Evolutionary conservation across 2,888 invertebrate species (phyloP), one percentile per base, ranked within the genome.

Genomic region (Syritta pipiens): DNA sequence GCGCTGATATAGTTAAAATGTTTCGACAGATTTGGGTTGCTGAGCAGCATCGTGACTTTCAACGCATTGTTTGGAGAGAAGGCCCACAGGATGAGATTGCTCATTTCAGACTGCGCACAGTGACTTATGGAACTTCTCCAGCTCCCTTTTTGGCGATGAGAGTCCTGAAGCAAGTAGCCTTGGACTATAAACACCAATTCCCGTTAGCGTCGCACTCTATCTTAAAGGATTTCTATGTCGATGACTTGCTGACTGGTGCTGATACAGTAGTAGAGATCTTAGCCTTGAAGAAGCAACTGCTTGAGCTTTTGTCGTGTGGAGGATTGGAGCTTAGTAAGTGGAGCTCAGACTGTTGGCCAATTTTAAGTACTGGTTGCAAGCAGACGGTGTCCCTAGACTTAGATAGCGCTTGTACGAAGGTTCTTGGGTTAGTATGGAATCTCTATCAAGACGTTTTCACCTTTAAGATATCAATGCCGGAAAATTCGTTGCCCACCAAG

Each of bases 41-140:
- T 1, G 17, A 6, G 7, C 3, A 19, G 10, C 32, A 32, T 9
- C 5, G 32, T 1, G 32, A 44, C 12, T 82, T 59, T 42, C 77
- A 82, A 28, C 28, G 77, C 19, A 75, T 83, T n/a, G 40, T 81
- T 4, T 81, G 9, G 42, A 42, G 42, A 4, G 7, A 42, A 9
- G n/a, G 2, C 7, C 42, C 20, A 9, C 4, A 22, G 6, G 9
- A 5, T 0, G 28, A 32, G 1, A 7, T 82, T n/a, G 19, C 60
- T 14, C 81, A 82, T 35, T 81, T 49, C 17, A 59, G 60, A 9
- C 32, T 82, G 9, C 51, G 69, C 7, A 82, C 82, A 0, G 76
- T 83, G 0, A 82, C 81, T 3, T 82, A 82, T 40, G 81, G 83
- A 1, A 69, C 81, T 3, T 74, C 75, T 9, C 68, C 75, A 44